Base-by-base conservation (phyloP, 2,797 vertebrate genomes). In the Xerus rutilus region DNA sequence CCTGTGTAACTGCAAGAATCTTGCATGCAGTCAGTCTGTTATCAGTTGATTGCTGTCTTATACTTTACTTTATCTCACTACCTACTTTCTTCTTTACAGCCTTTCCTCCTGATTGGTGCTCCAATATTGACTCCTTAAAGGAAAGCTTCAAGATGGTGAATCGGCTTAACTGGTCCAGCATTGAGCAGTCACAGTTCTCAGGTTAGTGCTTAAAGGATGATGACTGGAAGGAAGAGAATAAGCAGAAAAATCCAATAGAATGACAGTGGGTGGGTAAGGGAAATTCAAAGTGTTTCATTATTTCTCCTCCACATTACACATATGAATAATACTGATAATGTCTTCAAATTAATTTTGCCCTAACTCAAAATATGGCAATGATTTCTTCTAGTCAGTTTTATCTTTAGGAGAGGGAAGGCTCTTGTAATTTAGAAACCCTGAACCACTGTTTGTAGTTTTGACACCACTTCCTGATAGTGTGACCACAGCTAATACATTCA, bases 81-180 rank as follows among this genome's bases (percentile, higher is more conserved):
- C 86, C 30, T 30, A 1, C 13, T 0, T 92, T 70, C 62, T 25
- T 43, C 47, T 52, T 96, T 96, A 18, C 54, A 99, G 99, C 98
- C 1, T 99, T 99, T 97, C 99, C 99, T 70, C 97, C 99, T 62
- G 99, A 99, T 97, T 99, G 99, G 99, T 99, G 99, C 99, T 99
- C 99, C 97, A 99, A 98, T 96, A 99, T 99, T 7, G 99, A 99
- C 98, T 99, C 99, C 92, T 98, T 99, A 97, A 99, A 99, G 98
- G 99, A 99, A 98, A 99, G 99, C 97, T 99, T 99, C 98, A 99
- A 99, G 98, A 99, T 99, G 95, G 99, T 99, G 97, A 99, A 99
- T 98, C 99, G 98, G 96, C 99, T 99, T 96, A 99, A 99, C 98
- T 99, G 99, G 99, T 99, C 99, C 83, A 99, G 99, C 98, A 99